Evolutionary conservation across 2,888 invertebrate species (phyloP).

Genomic region (Drymonia ruficornis): DNA sequence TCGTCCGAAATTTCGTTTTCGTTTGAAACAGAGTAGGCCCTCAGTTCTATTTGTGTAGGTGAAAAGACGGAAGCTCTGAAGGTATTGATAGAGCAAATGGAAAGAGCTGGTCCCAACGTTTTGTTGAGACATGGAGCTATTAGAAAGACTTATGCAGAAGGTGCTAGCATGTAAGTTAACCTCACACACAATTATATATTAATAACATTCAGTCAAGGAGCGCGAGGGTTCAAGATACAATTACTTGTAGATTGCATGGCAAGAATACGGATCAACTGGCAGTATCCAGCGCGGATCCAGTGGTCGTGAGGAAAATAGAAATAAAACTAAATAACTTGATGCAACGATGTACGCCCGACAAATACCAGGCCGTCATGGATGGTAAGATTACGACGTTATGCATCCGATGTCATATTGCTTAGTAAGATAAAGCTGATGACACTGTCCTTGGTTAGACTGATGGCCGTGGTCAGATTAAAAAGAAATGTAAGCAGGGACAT

Average conservation of each 20-base stretch:
- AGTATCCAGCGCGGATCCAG: conserved; percentile 60
- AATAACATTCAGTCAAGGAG: neutral
- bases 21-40: no score
- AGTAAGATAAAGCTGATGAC: no score
- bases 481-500: no score
- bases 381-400: conserved; percentile 41
- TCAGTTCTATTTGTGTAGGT: conserved; percentile 36
- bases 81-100: conserved; percentile 55
- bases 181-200: neutral
- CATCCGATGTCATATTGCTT: no score
- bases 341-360: conserved; percentile 45
- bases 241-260: conserved; percentile 52
- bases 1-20: no score
- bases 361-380: conserved; percentile 51
- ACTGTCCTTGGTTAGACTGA: no score
- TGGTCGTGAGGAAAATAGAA: conserved; percentile 69
- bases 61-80: conserved; percentile 64
- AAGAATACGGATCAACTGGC: conserved; percentile 63
- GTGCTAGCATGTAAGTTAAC: conserved; percentile 60
- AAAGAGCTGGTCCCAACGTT: conserved; percentile 48
- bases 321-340: conserved; percentile 64
- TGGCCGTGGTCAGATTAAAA: no score
- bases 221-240: neutral
- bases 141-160: conserved; percentile 61
- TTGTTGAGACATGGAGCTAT: conserved; percentile 68